Evolutionary conservation across 2,888 invertebrate species (phyloP).

Genomic region (Apodemia mormo): DNA sequence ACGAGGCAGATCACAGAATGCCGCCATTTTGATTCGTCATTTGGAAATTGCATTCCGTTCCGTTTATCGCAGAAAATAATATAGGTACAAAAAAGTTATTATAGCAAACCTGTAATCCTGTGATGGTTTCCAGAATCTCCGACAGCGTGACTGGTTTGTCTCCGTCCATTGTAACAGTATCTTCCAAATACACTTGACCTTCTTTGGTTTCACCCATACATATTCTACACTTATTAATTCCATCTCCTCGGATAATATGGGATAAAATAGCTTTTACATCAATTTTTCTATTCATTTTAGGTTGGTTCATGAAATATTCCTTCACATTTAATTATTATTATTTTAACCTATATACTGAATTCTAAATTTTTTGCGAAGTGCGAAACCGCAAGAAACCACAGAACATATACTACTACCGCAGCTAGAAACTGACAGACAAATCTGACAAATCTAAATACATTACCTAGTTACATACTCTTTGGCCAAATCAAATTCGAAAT

Average conservation of each 20-base stretch:
- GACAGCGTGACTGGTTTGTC: conserved; percentile 67
- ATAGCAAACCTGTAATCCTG: conserved; percentile 62
- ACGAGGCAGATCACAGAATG: neutral
- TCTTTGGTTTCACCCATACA: conserved; percentile 74
- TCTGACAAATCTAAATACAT: no score
- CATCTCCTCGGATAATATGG: conserved; percentile 72
- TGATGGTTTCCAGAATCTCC: conserved; percentile 65
- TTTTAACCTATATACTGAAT: neutral
- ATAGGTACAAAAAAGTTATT: conserved; percentile 40
- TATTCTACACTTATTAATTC: conserved; percentile 69
- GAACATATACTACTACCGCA: no score
- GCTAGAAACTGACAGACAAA: no score
- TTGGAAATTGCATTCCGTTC: conserved; percentile 63
- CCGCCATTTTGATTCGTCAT: conserved; percentile 58
- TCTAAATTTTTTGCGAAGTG: neutral
- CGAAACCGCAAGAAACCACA: neutral
- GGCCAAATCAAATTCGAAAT: no score
- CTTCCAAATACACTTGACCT: conserved; percentile 69
- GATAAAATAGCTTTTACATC: conserved; percentile 71
- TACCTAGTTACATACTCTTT: no score
- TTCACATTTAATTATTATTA: neutral
- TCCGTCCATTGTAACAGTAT: conserved; percentile 73
- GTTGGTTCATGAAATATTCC: neutral
- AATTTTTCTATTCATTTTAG: conserved; percentile 63
- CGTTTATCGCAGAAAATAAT: conserved; percentile 63